These are phyloP conservation scores for Megaceryle torquata DNA, from an alignment of 2,113 vertebrate species.

Conservation along the genomic window DNA sequence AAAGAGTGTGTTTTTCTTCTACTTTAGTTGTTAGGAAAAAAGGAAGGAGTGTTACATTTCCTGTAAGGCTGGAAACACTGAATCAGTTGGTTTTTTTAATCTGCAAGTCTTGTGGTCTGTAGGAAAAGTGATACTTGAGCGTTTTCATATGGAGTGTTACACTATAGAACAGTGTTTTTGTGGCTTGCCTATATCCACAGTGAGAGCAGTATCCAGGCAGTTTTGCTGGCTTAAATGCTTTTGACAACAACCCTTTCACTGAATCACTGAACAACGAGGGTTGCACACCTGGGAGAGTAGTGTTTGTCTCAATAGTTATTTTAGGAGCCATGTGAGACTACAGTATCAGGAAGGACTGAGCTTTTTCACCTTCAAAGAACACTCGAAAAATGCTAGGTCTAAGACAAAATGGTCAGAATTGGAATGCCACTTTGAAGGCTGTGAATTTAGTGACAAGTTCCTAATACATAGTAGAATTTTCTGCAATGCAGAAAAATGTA, in stretches of 20 bases:
- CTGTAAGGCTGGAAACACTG: constrained; percentile 3
- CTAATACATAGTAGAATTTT: neutral
- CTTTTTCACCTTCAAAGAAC: neutral
- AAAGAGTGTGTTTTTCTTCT: neutral
- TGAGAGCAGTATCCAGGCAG: neutral
- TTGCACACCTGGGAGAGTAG: neutral
- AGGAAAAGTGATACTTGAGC: neutral
- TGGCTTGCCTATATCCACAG: neutral
- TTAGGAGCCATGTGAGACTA: neutral
- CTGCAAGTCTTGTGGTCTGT: neutral
- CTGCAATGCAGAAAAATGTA: constrained; percentile 14
- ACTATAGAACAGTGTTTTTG: neutral
- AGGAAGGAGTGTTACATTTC: constrained; percentile 20
- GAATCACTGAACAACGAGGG: neutral
- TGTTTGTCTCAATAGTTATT: neutral
- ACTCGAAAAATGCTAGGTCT: neutral
- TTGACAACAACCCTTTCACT: neutral
- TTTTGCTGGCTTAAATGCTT: neutral
- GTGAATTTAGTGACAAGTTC: neutral
- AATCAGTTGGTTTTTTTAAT: neutral
- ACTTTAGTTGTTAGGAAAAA: neutral
- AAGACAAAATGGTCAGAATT: neutral
- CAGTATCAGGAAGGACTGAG: neutral
- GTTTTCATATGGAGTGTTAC: neutral
- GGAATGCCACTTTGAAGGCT: neutral